Evolutionary conservation across 1,140 invertebrate species (phyloP), one percentile per base, ranked within the genome.

Genomic region (Drosophila littoralis): DNA sequence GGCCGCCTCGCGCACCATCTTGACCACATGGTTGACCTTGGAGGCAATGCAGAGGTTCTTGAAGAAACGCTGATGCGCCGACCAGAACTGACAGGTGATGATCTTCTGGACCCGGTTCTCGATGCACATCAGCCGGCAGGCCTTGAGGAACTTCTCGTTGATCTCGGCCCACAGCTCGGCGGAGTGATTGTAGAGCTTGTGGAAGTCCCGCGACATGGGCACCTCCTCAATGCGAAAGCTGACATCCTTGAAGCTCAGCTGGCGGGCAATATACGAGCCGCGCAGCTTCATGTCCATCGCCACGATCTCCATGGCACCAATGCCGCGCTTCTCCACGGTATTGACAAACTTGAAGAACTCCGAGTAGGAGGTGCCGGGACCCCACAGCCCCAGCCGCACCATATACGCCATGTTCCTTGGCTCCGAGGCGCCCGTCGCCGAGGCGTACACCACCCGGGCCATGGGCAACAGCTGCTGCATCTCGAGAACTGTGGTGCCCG

Each of bases 271-370:
- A 92, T 99, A 99, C 95, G 99, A 98, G 43, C 99, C 99, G 63
- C 98, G 94, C 2, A 99, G 93, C 92, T 99, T 99, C 98, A 99
- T 99, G 92, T 99, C 99, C 98, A 99, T 99, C 0, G 99, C 99
- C 17, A 99, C 98, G 45, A 99, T 97, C 93, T 99, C 99, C 99
- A 99, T 99, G 64, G 98, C 98, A 52, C 98, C 99, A 36, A 99
- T 98, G 52, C 99, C 99, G 54, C 98, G 94, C 91, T 98, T 98
- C 92, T 99, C 98, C 6, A 99, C 98, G 5, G 98, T 97, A 40
- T 96, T 95, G 46, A 99, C 98, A 86, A 99, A 99, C 91, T 99
- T 98, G 78, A 93, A 96, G 90, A 99, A 99, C 64, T 98, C 97
- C 12, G 94, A 94, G 92, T 99, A 99, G 8, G 98, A 96, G 1